Evolutionary conservation across 2,797 vertebrate species (phyloP).

Genomic region (Euthynnus affinis): DNA sequence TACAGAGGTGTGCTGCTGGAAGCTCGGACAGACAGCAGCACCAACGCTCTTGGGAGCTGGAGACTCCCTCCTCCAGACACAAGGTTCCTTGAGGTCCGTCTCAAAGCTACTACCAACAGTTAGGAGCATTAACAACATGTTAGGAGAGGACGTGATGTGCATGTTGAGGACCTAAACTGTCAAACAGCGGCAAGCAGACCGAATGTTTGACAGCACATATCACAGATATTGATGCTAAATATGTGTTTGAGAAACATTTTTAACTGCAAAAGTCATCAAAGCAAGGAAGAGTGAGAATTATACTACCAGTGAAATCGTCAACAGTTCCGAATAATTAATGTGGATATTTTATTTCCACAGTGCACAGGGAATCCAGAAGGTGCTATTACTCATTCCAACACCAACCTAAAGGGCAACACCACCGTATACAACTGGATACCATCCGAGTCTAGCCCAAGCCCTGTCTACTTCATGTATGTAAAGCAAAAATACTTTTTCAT

Average conservation of each 20-base stretch:
- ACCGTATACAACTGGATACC: constrained; percentile 77
- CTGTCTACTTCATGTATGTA: constrained; percentile 77
- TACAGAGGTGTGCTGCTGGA: constrained; percentile 78
- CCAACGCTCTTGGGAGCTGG: constrained; percentile 72
- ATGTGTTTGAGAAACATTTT: too few relatives aligned
- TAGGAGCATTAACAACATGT: too few relatives aligned
- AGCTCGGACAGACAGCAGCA: constrained; percentile 55
- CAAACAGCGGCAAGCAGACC: background rate
- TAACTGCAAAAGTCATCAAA: too few relatives aligned
- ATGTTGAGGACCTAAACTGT: background rate
- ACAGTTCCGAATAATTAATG: background rate
- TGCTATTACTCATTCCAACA: constrained; percentile 81
- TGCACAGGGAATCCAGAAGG: constrained; percentile 73
- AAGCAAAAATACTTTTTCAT: background rate
- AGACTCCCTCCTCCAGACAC: constrained; percentile 75
- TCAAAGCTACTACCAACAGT: too few relatives aligned
- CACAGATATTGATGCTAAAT: background rate
- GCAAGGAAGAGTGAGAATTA: background rate
- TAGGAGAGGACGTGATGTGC: too few relatives aligned
- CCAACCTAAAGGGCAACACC: constrained; percentile 72
- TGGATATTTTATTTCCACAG: constrained; percentile 49
- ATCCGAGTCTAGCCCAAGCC: constrained; percentile 29
- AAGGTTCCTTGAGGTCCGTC: constrained; percentile 74
- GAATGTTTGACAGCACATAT: too few relatives aligned
- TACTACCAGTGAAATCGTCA: background rate